phyloP scores from a whole-genome alignment of 2,888 invertebrate species.

The Sclerodermus sp. region DNA sequence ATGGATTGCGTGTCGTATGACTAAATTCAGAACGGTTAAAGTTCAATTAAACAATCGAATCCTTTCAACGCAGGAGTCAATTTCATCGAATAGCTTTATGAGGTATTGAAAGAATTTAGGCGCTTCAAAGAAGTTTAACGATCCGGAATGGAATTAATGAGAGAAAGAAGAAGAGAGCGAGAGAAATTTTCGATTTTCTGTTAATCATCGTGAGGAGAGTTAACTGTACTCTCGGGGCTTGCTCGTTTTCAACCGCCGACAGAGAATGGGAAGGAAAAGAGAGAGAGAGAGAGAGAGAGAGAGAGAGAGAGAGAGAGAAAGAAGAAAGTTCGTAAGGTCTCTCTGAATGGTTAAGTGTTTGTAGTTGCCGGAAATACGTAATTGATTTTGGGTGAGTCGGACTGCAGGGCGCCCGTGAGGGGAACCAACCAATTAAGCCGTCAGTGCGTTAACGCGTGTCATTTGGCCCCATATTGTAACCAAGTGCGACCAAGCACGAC shows the following conservation, averaged over 20 bases:
- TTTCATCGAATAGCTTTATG: no score
- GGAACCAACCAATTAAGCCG: conserved; percentile 35
- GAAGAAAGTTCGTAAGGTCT: neutral
- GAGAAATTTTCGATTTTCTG: no score
- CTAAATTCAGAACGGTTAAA: no score
- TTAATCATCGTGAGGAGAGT: no score
- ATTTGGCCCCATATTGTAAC: conserved; percentile 37
- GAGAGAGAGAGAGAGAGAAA: neutral
- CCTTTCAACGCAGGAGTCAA: no score
- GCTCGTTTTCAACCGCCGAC: no score
- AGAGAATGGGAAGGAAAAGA: no score
- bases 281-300: conserved; percentile 1
- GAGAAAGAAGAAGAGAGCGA: conserved; percentile 8
- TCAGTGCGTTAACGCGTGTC: conserved; percentile 41
- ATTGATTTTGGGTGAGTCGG: neutral
- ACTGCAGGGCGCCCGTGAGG: conserved; percentile 4
- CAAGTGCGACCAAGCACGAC: conserved; percentile 35
- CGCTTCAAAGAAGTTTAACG: no score
- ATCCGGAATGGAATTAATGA: neutral
- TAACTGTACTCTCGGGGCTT: no score
- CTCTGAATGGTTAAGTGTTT: conserved; percentile 7
- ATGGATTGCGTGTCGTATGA: no score
- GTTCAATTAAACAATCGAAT: no score
- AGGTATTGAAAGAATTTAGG: no score
- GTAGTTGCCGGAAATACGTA: neutral